Evolutionary conservation across 1,140 invertebrate species (phyloP), one percentile per base, ranked within the genome.

Genomic region (Limonius californicus): DNA sequence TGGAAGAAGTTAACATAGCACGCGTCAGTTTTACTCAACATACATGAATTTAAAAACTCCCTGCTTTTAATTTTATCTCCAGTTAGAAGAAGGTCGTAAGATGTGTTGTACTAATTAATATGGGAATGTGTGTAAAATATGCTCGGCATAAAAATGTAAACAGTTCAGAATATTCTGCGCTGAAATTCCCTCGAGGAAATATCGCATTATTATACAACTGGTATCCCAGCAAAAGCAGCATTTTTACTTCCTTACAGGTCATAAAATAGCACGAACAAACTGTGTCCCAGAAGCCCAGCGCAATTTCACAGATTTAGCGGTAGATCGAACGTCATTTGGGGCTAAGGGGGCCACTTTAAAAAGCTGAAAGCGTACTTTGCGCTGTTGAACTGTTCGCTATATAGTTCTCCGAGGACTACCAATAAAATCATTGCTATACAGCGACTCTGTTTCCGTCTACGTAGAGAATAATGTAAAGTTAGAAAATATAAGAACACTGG

Each of bases 311-410:
- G 72, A 73, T 74, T 74, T 74, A 74, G 71, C 71, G 67, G 59
- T 57, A 71, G 68, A 74, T 74, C 71, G 72, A 73, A 69, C 72
- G 72, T 74, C 72, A 74, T 74, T 74, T 74, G 71, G 72, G 68
- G 66, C 69, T 74, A 73, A 74, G 72, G 72, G 71, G 68, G 65
- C 71, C 69, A 68, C 72, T 74, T 74, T 73, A 73, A 74, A 74
- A 74, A 74, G 72, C 72, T 74, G 72, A 74, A 73, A 74, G 72
- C 72, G 71, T 73, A 74, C 71, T 74, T 74, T 74, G 70, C 58
- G 61, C 57, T 61, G 63, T 64, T 72, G 61, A 72, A 70, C 69
- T 62, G 70, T 63, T 64, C 59, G 59, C 61, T 61, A 43, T 60
- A 74, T 67, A 63, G 67, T 62, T 21, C 71, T 65, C 72, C 1